Evolutionary conservation across 2,113 vertebrate species (phyloP).

Genomic region (Sorex fumeus): DNA sequence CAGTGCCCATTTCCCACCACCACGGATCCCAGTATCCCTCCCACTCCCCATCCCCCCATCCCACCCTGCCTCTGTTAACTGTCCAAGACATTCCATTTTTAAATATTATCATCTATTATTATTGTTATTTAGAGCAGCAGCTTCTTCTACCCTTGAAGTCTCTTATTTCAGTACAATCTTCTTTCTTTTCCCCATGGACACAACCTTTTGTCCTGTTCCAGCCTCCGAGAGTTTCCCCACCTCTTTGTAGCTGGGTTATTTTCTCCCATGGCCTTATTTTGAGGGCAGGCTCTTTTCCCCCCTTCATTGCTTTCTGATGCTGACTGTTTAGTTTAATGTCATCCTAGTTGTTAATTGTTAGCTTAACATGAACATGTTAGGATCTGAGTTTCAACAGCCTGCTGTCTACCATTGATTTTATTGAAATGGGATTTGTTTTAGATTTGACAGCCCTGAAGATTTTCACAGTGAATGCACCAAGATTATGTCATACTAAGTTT

Average conservation of each 20-base stretch:
- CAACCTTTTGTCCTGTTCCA: not conserved
- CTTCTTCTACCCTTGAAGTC: not conserved
- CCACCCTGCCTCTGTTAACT: too few relatives aligned
- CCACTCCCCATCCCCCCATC: too few relatives aligned
- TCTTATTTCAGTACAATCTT: not conserved
- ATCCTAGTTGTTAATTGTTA: not conserved
- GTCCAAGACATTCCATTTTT: not conserved
- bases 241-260: not conserved
- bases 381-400: not conserved
- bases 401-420: constrained; percentile 25
- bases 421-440: constrained; percentile 1
- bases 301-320: constrained; percentile 9
- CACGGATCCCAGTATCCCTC: too few relatives aligned
- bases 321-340: not conserved
- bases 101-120: not conserved
- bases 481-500: not conserved
- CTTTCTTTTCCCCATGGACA: too few relatives aligned
- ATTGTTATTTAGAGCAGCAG: not conserved
- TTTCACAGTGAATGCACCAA: not conserved
- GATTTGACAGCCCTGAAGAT: not conserved
- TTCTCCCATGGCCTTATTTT: not conserved
- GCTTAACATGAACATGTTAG: not conserved
- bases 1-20: too few relatives aligned
- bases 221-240: not conserved
- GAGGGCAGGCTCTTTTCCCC: not conserved